Evolutionary conservation across 2,113 vertebrate species (phyloP), one percentile per base, ranked within the genome.

Genomic region (Setophaga kirtlandii): DNA sequence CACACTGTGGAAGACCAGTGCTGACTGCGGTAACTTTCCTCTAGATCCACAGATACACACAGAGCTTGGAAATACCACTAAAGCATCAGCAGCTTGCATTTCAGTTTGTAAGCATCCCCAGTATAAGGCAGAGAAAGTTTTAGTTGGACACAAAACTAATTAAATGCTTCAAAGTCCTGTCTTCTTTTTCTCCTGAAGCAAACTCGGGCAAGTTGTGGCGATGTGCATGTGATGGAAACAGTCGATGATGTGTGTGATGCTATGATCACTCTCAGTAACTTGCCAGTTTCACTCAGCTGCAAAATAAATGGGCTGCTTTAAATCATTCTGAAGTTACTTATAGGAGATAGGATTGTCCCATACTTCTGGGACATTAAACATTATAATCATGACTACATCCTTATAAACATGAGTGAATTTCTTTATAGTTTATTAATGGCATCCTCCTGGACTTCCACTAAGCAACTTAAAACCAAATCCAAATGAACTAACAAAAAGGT

Each of bases 11-110:
- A 64, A 21, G 39, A 9, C 10, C 10, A 44, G 7, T 41, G 25
- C 44, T 42, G 27, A n/a, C 39, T 47, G 23, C 33, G n/a, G 41
- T 41, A 17, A 25, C 20, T 73, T 78, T 55, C 49, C 58, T 65
- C 41, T 22, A 4, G 62, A 53, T 62, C 37, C 37, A 39, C 0
- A 1, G 37, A 14, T n/a, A 44, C 21, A 24, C 0, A 1, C 28
- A 27, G 12, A 56, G 11, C 15, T 90, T 93, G 49, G 10, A 49
- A 37, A 65, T 79, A 27, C 20, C 37, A 73, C 41, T 35, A 52
- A 68, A 78, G 10, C 64, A 31, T 33, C 44, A 69, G 39, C 75
- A 86, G 22, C 28, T 85, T 65, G 53, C 27, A 46, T 88, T 74
- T 76, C 67, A 33, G 37, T 52, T 94, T 75, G 35, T 65, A 49